Base-by-base conservation (phyloP, 2,888 invertebrate genomes). In the Drosophila mimetica region DNA sequence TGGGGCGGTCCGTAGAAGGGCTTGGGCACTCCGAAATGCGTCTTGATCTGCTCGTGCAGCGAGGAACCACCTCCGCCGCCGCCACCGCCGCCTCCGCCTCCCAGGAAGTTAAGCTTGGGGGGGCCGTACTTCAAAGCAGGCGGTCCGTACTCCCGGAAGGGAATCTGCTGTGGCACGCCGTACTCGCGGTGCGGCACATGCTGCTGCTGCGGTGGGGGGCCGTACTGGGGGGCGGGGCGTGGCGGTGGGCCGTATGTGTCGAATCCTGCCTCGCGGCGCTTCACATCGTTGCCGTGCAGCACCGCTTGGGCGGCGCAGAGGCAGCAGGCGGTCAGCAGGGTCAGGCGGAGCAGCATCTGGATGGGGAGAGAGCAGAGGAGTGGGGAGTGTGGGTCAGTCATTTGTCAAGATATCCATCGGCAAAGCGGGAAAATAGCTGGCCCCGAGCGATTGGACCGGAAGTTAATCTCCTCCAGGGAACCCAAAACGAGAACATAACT, bases 201-300 rank as follows among this genome's bases (percentile, higher is more conserved):
- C 76, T 90, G 89, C 76, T 90, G 86, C 84, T 90, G 89, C 32
- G 93, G 93, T 0, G 94, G 91, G 37, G 90, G 90, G 8, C 89
- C 88, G 41, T 86, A 79, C 50, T 90, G 84, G 14, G 92, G 90
- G 36, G 92, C 92, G 22, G 93, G 92, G 5, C 93, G 92, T 14
- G 92, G 92, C 0, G 94, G 93, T 0, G 93, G 93, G 0, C 94
- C 94, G 46, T 94, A 93, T 0, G 92, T 84, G 0, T 93, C 92
- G 9, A 93, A 75, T 4, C 70, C 72, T 0, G 81, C 78, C 36
- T 86, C 89, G 4, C 86, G 81, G 80, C 91, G 54, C 71, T 90
- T 81, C 2, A 80, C 18, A 3, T 88, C 84, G 51, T 89, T 88
- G 46, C 81, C 83, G 37, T 75, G 82, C 11, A 90, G 77, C 39